Percentiles rank a stretch among this genome's conserved stretches.
Conservation (phyloP, 2,113 vertebrate genomes). For the Oriolus oriolus region DNA sequence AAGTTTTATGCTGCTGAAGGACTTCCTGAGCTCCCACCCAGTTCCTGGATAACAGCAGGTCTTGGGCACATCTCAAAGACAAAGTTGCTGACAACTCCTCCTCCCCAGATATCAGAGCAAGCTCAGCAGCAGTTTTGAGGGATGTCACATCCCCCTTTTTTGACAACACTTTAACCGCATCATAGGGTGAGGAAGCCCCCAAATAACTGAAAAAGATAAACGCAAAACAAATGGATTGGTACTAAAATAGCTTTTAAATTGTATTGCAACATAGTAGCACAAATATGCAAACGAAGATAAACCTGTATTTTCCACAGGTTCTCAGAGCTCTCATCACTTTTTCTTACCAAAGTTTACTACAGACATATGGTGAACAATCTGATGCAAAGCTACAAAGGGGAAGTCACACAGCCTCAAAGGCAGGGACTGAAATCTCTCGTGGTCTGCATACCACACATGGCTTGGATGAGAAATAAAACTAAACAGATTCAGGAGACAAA, state of each 20-base stretch:
- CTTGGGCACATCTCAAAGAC: slow-evolving; percentile 86
- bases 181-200: slow-evolving; percentile 82
- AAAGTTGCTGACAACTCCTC: slow-evolving; percentile 78
- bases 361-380: neutral
- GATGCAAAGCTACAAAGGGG: neutral
- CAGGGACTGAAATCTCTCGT: neutral
- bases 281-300: neutral
- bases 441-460: neutral
- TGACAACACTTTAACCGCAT: slow-evolving; percentile 89
- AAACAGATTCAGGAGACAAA: neutral
- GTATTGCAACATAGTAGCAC: neutral
- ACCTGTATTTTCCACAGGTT: neutral
- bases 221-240: neutral
- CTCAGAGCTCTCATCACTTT: neutral
- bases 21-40: slow-evolving; percentile 85
- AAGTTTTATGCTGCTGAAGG: slow-evolving; percentile 76
- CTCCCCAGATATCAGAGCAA: slow-evolving; percentile 82
- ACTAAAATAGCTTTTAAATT: neutral
- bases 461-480: neutral
- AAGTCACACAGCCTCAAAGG: neutral
- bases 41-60: slow-evolving; percentile 79
- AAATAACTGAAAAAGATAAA: slow-evolving; percentile 77
- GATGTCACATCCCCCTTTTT: slow-evolving; percentile 87
- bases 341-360: neutral
- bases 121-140: slow-evolving; percentile 78